Evolutionary conservation across 1,140 invertebrate species (phyloP), one percentile per base, ranked within the genome.

Genomic region (Antheraea pernyi): DNA sequence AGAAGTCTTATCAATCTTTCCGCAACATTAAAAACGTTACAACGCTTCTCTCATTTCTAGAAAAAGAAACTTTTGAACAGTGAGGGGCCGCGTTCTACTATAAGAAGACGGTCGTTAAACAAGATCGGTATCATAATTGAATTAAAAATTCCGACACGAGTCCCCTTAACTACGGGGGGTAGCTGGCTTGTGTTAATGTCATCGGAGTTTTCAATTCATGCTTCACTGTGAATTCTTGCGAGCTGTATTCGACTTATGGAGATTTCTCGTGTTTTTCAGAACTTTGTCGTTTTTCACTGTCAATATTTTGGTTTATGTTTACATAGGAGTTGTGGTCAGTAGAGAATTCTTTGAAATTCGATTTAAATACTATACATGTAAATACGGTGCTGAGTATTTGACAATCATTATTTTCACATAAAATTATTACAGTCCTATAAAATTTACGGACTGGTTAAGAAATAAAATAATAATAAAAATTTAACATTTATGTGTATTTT

Each of bases 101-200:
- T 81, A 77, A 84, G 77, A 79, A 79, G 74, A 71, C 79, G 84
- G 70, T 82, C 86, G 89, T 91, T 89, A 91, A 88, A 88, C 86
- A 88, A 86, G 86, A 91, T 91, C 80, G 86, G 78, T 88, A 88
- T 89, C 86, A 89, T 91, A 89, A 91, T 91, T 91, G 88, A 91
- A 91, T 91, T 91, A 89, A 91, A 89, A 89, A 91, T 91, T 91
- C 88, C 88, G 72, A 86, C 88, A 88, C 88, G 88, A 80, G 69
- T 73, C 66, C 63, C 68, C 78, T 70, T 76, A 70, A 77, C 62
- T 59, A 62, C 69, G 69, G 72, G 69, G 59, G 72, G 61, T 37
- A 37, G 61, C 61, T 30, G 16, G 61, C 61, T 36, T 53, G 37
- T 36, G 61, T 63, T 63, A 63, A 63, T 63, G 61, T 63, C 61